Evolutionary conservation across 2,113 vertebrate genomes (phyloP), one percentile per base, ranked within the genome.

Genomic region (Myiagra hebetior): DNA sequence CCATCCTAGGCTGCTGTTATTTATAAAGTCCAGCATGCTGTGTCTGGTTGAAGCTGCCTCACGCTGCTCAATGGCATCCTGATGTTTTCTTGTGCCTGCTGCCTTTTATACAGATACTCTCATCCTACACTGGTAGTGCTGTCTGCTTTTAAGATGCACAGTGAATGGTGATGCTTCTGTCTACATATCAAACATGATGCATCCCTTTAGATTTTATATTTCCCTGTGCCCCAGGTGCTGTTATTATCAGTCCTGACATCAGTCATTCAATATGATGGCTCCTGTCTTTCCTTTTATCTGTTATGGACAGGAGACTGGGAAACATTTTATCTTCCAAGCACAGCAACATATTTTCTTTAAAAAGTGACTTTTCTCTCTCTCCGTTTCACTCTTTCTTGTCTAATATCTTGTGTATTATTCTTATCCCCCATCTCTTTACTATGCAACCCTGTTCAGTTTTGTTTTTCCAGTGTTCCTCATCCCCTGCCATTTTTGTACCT

Each of bases 241-340:
- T 89, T 95, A 49, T 94, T 93, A 96, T 93, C 88, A 75, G 64
- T 76, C 67, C 75, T 78, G 75, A 81, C 89, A 81, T 97, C 94
- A 76, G 76, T 97, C 91, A 84, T 94, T 95, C 39, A 37, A 41
- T 94, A 87, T 95, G 91, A 95, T 90, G 87, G 92, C 53, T 50
- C 64, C 86, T 55, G 41, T 97, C 94, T 93, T 91, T 91, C 84
- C 85, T 89, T 97, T 97, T 95, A 89, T 96, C 89, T 95, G 72
- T 87, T 94, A 94, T 74, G 80, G 88, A 92, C 93, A 87, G 65
- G 74, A 72, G 74, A 85, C 62, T 97, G 92, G 80, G 87, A 97
- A 95, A 95, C 69, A 94, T 94, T 96, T 97, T 96, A 94, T 96
- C 94, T 93, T 89, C 84, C 56, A 53, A 95, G 64, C 39, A 60